These are phyloP conservation scores for Hyperoodon ampullatus DNA, from an alignment of 2,113 vertebrate genomes.

Conservation along the genomic window DNA sequence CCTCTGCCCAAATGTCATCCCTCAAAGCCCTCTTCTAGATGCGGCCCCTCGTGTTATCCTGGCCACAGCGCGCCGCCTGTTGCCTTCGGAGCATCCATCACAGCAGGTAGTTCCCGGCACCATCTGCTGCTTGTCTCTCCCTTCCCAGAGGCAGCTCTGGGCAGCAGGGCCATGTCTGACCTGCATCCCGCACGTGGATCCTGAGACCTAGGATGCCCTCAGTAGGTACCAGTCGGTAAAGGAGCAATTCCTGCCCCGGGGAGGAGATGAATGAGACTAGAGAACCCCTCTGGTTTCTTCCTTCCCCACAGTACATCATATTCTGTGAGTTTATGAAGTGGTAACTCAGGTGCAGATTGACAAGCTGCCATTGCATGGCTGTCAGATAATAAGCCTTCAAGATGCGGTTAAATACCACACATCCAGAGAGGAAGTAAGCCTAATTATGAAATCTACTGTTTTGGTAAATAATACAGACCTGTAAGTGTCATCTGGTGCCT, in stretches of 20 bases:
- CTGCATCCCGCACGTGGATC: rapidly evolving
- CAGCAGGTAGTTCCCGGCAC: rapidly evolving
- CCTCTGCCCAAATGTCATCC: background rate
- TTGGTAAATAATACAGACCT: background rate
- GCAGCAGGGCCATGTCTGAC: background rate
- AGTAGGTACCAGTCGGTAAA: background rate
- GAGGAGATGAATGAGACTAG: background rate
- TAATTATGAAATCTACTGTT: background rate
- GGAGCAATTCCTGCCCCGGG: background rate
- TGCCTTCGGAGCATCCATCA: background rate
- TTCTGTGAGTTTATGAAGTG: background rate
- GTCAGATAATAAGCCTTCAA: background rate
- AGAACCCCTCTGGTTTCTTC: background rate
- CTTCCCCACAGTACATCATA: background rate
- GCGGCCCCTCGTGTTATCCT: background rate
- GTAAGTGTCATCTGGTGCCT: background rate
- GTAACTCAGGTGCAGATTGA: background rate
- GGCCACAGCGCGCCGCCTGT: background rate
- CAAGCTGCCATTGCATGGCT: background rate
- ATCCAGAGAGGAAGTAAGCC: background rate
- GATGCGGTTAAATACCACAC: background rate
- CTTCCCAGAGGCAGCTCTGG: background rate
- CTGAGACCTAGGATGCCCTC: background rate
- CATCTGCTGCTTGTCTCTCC: background rate
- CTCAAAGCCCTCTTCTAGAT: background rate